Evolutionary conservation across 2,113 vertebrate species (phyloP).

Genomic region (Galbula dea): DNA sequence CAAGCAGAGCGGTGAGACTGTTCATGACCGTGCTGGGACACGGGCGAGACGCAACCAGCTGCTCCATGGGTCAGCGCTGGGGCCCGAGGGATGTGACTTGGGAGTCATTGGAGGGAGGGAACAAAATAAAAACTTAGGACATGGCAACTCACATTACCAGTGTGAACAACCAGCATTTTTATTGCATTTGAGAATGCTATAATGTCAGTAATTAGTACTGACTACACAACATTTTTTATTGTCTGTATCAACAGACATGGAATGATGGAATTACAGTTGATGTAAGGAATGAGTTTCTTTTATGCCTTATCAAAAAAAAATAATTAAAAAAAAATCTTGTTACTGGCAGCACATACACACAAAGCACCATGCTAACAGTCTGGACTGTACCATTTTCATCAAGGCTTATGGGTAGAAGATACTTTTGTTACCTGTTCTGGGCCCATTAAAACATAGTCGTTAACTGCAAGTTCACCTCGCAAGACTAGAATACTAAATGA

Average conservation of each 20-base stretch:
- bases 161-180: constrained; percentile 96
- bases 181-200: constrained; percentile 98
- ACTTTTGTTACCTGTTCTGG: constrained; percentile 35
- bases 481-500: constrained; percentile 56
- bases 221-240: constrained; percentile 91
- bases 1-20: background rate
- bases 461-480: constrained; percentile 59
- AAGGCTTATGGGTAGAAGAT: constrained; percentile 71
- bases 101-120: background rate
- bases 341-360: constrained; percentile 82
- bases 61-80: fast-evolving
- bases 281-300: constrained; percentile 91
- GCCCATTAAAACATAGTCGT: constrained; percentile 45
- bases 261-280: constrained; percentile 94
- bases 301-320: constrained; percentile 82
- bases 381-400: constrained; percentile 75
- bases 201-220: constrained; percentile 88
- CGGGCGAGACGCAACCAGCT: background rate
- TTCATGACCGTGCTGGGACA: background rate
- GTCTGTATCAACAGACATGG: constrained; percentile 92
- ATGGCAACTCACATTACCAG: constrained; percentile 76
- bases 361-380: constrained; percentile 81
- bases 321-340: constrained; percentile 66
- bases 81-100: background rate
- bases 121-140: constrained; percentile 67